Conservation (phyloP, 1,140 invertebrate species). For the Homalodisca vitripennis region DNA sequence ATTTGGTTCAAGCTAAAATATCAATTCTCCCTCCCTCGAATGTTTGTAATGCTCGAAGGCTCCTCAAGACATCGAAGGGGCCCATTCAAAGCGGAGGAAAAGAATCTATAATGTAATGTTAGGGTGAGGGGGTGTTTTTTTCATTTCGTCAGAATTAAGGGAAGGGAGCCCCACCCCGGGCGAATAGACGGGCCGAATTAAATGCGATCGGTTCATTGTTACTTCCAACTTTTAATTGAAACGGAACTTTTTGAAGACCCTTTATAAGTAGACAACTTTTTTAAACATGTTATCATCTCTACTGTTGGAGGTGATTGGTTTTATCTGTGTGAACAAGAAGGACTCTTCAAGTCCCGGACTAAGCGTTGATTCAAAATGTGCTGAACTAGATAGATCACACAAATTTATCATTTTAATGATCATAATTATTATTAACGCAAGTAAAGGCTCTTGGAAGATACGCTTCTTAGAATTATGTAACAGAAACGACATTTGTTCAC, state of each 20-base stretch:
- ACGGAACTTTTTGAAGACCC: slow-evolving; percentile 15
- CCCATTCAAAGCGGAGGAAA: slow-evolving; percentile 26
- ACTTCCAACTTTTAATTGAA: slow-evolving; percentile 19
- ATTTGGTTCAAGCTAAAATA: slow-evolving; percentile 27
- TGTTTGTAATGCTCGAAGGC: slow-evolving; percentile 30
- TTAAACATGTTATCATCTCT: neutral
- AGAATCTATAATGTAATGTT: slow-evolving; percentile 31
- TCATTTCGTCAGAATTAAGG: slow-evolving; percentile 30
- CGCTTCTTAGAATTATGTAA: too few species aligned
- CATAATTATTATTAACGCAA: too few species aligned
- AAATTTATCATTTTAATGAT: too few species aligned
- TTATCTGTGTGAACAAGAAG: neutral
- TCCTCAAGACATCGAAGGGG: slow-evolving; percentile 27
- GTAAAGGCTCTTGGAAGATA: too few species aligned
- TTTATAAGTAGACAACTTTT: slow-evolving; percentile 21
- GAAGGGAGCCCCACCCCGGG: neutral
- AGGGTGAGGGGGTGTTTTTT: slow-evolving; percentile 28
- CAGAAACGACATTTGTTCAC: too few species aligned
- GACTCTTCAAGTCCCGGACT: too few species aligned
- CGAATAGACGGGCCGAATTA: slow-evolving; percentile 19
- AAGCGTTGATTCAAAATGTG: too few species aligned
- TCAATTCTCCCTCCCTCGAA: slow-evolving; percentile 19
- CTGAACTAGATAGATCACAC: too few species aligned
- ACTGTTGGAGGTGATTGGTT: neutral
- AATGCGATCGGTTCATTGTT: slow-evolving; percentile 20